Evolutionary conservation across 2,797 vertebrate genomes (phyloP), one percentile per base, ranked within the genome.

Genomic region (Bufotes viridis): DNA sequence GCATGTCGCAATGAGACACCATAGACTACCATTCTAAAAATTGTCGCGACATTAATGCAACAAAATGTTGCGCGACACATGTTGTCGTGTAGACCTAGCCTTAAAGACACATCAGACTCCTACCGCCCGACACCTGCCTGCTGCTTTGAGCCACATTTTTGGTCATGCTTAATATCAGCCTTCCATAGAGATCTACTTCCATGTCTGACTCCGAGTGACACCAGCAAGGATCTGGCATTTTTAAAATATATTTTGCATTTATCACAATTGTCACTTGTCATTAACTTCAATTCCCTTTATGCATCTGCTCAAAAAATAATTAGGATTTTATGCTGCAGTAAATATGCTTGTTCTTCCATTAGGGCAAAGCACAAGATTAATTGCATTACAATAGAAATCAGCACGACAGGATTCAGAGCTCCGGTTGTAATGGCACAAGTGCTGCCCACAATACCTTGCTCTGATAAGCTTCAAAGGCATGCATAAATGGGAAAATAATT

Each of bases 301-400:
- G 90, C 93, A 93, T 95, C 90, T 94, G 91, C 91, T 96, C 92
- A 94, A 93, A 93, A 95, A 94, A 95, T 96, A 95, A 96, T 95
- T 93, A 94, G 91, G 91, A 94, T 95, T 95, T 95, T 94, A 94
- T 93, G 93, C 93, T 91, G 93, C 90, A 88, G 93, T 95, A 95
- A 96, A 95, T 94, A 94, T 91, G 92, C 91, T 93, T 94, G 93
- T 94, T 95, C 93, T 94, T 93, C 93, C 93, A 93, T 93, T 95
- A 95, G 91, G 89, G 92, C 91, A 94, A 94, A 93, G 92, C 90
- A 91, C 92, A 94, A 94, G 93, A 96, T 94, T 95, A 96, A 96
- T 95, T 94, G 92, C 90, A 92, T 94, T 94, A 95, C 93, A 94
- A 94, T 95, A 87, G 91, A 90, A 95, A 93, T 89, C 92, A 55